A percentile compares a stretch with the other conserved stretches of the same genome.
phyloP scores from a whole-genome alignment of 2,113 vertebrate genomes.

The Corynorhinus townsendii region DNA sequence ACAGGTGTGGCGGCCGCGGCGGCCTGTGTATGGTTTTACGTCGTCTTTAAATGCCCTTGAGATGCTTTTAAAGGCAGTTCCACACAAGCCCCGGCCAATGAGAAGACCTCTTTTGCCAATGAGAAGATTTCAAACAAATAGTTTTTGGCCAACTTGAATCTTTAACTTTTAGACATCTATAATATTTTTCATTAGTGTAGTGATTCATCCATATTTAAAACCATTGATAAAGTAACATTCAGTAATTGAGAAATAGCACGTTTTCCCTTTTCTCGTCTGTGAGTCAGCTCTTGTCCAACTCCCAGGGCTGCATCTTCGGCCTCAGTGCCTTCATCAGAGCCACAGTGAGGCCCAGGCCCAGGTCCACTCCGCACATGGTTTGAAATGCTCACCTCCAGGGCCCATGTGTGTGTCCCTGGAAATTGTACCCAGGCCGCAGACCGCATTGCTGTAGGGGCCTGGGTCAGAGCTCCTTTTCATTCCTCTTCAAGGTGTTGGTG shows the following conservation, averaged over 20 bases:
- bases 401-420: neutral
- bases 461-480: too few relatives aligned
- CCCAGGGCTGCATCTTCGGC: neutral
- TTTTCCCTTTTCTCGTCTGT: neutral
- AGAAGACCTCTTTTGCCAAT: too few relatives aligned
- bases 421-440: neutral
- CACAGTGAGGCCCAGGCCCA: fast-evolving
- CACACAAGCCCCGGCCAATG: neutral
- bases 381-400: neutral
- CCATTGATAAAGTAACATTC: neutral
- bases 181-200: neutral
- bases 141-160: neutral
- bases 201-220: neutral
- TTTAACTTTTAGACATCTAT: neutral
- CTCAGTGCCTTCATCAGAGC: neutral
- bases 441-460: too few relatives aligned
- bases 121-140: neutral
- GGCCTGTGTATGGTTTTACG: neutral
- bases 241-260: neutral
- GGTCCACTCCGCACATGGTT: neutral
- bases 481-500: neutral
- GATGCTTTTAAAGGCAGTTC: neutral
- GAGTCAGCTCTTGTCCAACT: neutral
- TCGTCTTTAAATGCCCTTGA: neutral
- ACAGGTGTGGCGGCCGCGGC: slow-evolving; percentile 79